A percentile compares a stretch with the other conserved stretches of the same genome.
phyloP scores from a whole-genome alignment of 2,797 vertebrate genomes.

The Gallirallus australis region DNA sequence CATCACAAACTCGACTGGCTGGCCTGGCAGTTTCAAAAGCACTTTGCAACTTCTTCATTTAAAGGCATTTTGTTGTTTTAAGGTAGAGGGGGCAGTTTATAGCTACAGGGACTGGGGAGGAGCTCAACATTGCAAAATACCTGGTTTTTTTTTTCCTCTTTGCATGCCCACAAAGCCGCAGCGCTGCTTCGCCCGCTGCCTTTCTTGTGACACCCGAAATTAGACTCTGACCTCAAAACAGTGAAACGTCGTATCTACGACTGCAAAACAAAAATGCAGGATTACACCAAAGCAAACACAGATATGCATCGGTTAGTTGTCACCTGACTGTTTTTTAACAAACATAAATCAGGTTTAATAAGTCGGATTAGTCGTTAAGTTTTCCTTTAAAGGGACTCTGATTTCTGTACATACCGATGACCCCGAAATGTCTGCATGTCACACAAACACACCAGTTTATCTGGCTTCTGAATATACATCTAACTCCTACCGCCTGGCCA shows the following conservation, averaged over 20 bases:
- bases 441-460: constrained; percentile 2
- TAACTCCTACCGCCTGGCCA: neutral
- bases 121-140: constrained; percentile 23
- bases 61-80: constrained; percentile 13
- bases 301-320: constrained; percentile 54
- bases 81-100: neutral
- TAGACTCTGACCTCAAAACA: constrained; percentile 65
- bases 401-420: constrained; percentile 8
- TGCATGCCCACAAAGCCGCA: constrained; percentile 32
- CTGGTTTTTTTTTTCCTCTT: neutral
- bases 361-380: neutral
- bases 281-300: constrained; percentile 72
- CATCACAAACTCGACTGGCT: neutral
- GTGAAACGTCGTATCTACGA: constrained; percentile 2
- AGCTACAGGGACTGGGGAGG: neutral
- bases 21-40: neutral
- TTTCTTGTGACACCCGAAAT: constrained; percentile 42
- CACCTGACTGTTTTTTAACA: constrained; percentile 63
- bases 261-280: constrained; percentile 57
- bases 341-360: constrained; percentile 67
- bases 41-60: neutral
- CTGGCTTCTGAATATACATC: neutral
- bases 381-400: neutral
- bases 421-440: neutral
- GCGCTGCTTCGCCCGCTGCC: neutral